Conservation (phyloP, 2,113 vertebrate species). For the Cyprinodon tularosa region DNA sequence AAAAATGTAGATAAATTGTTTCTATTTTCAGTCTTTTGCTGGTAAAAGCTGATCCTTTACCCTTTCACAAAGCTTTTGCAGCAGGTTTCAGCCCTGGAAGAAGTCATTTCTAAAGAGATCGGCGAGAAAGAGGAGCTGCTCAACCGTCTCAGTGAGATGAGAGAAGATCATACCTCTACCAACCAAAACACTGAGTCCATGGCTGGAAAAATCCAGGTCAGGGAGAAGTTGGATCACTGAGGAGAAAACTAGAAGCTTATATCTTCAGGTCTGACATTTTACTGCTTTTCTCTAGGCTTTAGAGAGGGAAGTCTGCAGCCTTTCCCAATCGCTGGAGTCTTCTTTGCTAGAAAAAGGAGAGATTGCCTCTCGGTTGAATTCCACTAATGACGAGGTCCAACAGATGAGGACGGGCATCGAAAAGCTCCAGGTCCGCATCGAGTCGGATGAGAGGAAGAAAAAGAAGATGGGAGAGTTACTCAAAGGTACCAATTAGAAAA, state of each 20-base stretch:
- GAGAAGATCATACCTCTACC: slow-evolving; percentile 74
- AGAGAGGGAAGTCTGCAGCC: slow-evolving; percentile 77
- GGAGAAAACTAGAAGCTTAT: neutral
- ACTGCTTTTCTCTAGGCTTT: slow-evolving; percentile 27
- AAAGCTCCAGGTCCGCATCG: slow-evolving; percentile 88
- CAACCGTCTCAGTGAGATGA: slow-evolving; percentile 71
- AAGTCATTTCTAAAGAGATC: slow-evolving; percentile 52
- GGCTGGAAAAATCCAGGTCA: slow-evolving; percentile 78
- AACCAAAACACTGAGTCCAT: slow-evolving; percentile 75
- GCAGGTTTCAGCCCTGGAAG: slow-evolving; percentile 75
- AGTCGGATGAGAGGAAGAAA: slow-evolving; percentile 88
- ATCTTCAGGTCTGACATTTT: too few species aligned
- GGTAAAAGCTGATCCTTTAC: neutral
- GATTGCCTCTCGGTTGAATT: slow-evolving; percentile 82
- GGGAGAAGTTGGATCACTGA: neutral
- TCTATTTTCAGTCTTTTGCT: neutral
- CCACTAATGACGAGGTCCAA: slow-evolving; percentile 85
- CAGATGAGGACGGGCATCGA: slow-evolving; percentile 87
- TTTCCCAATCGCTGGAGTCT: slow-evolving; percentile 82
- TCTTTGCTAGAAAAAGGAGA: slow-evolving; percentile 86
- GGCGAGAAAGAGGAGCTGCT: slow-evolving; percentile 74
- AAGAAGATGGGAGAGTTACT: slow-evolving; percentile 78
- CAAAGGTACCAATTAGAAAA: slow-evolving; percentile 60
- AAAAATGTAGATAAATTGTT: neutral
- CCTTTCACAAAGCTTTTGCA: slow-evolving; percentile 57